Evolutionary conservation across 2,797 vertebrate species (phyloP).

Genomic region (Poeciliopsis turneri): DNA sequence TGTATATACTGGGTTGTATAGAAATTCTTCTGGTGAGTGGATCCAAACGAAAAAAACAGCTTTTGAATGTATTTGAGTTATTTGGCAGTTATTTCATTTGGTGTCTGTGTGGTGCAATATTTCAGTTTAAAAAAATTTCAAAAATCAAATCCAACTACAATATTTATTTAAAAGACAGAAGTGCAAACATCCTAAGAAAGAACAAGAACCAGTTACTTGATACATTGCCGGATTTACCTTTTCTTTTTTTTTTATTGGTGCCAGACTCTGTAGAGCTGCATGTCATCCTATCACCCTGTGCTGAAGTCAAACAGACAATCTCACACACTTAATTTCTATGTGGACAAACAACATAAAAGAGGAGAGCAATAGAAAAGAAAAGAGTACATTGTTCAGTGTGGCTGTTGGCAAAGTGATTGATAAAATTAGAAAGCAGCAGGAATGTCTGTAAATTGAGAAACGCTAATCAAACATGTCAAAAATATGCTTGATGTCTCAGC

Average conservation of each 20-base stretch:
- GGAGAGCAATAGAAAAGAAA: background rate
- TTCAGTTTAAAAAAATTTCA: too few species aligned
- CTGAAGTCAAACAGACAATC: background rate
- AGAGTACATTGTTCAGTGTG: background rate
- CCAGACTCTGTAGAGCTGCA: background rate
- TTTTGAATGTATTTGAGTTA: background rate
- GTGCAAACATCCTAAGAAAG: background rate
- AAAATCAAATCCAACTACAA: background rate
- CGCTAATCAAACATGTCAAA: too few species aligned
- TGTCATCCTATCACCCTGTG: background rate
- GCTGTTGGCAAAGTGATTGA: background rate
- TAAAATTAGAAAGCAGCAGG: background rate
- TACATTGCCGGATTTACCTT: background rate
- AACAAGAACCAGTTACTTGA: background rate
- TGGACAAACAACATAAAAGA: background rate
- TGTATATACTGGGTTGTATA: conserved; percentile 98
- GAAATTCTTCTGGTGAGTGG: conserved; percentile 93
- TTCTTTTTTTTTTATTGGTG: too few species aligned
- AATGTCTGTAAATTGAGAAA: background rate
- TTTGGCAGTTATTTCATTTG: background rate
- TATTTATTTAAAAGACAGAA: background rate
- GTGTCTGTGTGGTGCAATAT: background rate
- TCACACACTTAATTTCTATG: background rate
- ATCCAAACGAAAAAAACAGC: background rate
- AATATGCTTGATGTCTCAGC: too few species aligned